Conservation (phyloP, 2,888 invertebrate species). For the Eremobia ochroleuca region DNA sequence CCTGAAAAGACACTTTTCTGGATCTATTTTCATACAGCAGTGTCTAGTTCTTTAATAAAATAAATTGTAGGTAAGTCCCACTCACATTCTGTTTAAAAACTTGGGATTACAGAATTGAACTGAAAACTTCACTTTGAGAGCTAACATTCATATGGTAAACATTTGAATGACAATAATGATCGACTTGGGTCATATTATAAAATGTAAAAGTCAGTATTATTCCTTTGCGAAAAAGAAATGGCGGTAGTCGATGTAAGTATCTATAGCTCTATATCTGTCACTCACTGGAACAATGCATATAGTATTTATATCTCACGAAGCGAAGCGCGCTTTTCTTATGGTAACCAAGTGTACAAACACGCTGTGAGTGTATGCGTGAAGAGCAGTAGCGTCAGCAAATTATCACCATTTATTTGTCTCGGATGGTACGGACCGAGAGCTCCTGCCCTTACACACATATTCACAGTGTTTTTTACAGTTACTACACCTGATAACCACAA, state of each 20-base stretch:
- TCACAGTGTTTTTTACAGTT: neutral
- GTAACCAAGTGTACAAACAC: neutral
- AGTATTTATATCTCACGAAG: neutral
- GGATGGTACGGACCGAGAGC: neutral
- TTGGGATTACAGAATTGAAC: neutral
- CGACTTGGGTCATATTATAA: too few relatives aligned
- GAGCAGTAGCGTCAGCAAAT: neutral
- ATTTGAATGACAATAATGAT: neutral
- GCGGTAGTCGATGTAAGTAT: neutral
- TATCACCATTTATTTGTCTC: too few relatives aligned
- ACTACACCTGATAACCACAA: neutral
- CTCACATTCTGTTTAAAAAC: neutral
- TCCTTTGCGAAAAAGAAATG: constrained; percentile 6
- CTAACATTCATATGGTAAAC: neutral
- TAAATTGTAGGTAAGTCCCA: neutral
- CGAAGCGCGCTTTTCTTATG: neutral
- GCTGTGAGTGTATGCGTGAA: neutral
- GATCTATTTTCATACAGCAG: too few relatives aligned
- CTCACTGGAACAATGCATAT: neutral
- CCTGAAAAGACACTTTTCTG: neutral
- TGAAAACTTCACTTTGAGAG: neutral
- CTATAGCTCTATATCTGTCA: neutral
- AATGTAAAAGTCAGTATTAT: neutral
- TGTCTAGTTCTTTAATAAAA: neutral
- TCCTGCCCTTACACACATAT: neutral